Evolutionary conservation across 2,888 invertebrate species (phyloP), one percentile per base, ranked within the genome.

Genomic region (Panopea generosa): DNA sequence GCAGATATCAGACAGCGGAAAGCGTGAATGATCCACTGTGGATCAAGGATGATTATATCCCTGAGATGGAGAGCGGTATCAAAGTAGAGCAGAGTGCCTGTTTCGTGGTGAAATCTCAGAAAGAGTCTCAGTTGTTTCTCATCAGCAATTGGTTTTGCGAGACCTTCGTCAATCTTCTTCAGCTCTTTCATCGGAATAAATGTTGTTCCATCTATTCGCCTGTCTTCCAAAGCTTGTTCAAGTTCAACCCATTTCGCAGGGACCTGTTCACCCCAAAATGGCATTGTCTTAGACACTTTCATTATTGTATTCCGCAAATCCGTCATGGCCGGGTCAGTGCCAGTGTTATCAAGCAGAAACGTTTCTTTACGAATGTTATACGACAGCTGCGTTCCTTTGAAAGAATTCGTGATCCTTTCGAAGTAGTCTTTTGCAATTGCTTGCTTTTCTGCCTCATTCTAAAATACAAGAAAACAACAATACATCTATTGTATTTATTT

Each of bases 231-330:
- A 9, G 68, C 65, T 49, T 72, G 77, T 49, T 77, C 68, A 22
- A 77, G 60, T 27, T 77, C 72, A 38, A 77, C 49, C 71, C 71
- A 77, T 38, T 63, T 72, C 14, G 77, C 77, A n/a, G 77, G 77
- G 11, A 71, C 47, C 26, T 68, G 29, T n/a, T 68, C 68, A 14
- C 68, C 77, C 77, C 77, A 77, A 20, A 50, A 65, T 7, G 71
- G 68, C 63, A 68, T 60, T 2, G 20, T 55, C 16, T 68, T 62
- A 1, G 77, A 55, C 20, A 67, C 59, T 22, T 59, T 43, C 22
- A 77, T 52, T 3, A 72, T 52, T 11, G 33, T 22, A 3, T 49
- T 57, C 52, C 65, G 62, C n/a, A 77, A 33, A 33, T 43, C 47
- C 9, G 62, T 68, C 6, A 77, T 33, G 18, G 59, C 53, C 24